Evolutionary conservation across 1,140 invertebrate genomes (phyloP), one percentile per base, ranked within the genome.

Genomic region (Drosophila sp.): DNA sequence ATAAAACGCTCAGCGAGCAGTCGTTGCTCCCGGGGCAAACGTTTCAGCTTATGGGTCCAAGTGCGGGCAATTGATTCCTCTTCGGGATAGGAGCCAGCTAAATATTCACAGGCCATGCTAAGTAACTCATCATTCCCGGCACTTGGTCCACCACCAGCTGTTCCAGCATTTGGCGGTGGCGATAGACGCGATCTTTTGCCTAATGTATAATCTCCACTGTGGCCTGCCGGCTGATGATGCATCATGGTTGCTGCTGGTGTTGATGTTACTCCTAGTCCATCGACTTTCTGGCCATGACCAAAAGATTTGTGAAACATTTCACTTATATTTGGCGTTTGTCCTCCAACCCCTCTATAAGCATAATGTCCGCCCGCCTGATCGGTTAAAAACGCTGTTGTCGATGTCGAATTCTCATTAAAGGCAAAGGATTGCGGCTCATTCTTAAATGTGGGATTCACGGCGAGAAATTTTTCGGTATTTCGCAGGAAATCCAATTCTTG

Each of bases 241-340:
- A 58, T 38, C 56, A 58, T 38, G 78, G 60, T 10, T 63, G 69
- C 0, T 83, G 69, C 4, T 80, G 80, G 47, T 50, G 44, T 10
- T 25, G 44, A 27, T 8, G 44, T 50, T 50, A 50, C 44, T 5
- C 44, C 44, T 7, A 81, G 33, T 3, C 62, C 58, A 29, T 80
- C 76, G 10, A 73, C 69, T 29, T 81, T 71, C 6, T 85, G 79
- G 8, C 66, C 69, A 54, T 82, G 74, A 0, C 90, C 90, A 41
- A 91, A 91, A 0, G 90, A 90, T 69, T 91, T 91, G 54, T 91
- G 90, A 35, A 91, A 91, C 90, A 91, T 90, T 60, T 91, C 90
- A 0, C 85, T 68, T 23, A 91, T 91, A 55, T 80, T 91, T 0
- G 86, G 85, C 3, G 90, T 79, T 17, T 79, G 84, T 0, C 66